Percentiles rank a stretch among this genome's conserved stretches.
Evolutionary conservation across 2,888 invertebrate genomes (phyloP).

Genomic region (Scrobipalpa costella): DNA sequence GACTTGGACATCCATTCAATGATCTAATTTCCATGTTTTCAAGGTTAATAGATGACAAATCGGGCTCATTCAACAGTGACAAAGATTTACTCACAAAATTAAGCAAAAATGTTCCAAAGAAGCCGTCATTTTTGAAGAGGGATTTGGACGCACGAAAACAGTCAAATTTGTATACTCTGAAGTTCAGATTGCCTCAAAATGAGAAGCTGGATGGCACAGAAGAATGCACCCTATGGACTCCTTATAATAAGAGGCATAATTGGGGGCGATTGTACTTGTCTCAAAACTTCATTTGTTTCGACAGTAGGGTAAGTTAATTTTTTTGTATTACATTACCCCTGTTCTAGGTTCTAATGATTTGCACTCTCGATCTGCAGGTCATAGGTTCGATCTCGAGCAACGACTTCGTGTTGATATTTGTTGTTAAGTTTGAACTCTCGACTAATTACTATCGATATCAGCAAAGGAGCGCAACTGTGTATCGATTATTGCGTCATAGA

Average conservation of each 20-base stretch:
- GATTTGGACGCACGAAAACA: slow-evolving; percentile 97
- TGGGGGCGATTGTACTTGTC: slow-evolving; percentile 95
- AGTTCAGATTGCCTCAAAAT: slow-evolving; percentile 90
- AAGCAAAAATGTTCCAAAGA: slow-evolving; percentile 93
- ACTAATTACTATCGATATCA: not conserved
- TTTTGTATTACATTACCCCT: not conserved
- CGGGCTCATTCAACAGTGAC: slow-evolving; percentile 92
- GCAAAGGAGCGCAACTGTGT: not conserved
- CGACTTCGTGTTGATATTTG: not conserved
- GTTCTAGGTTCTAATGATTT: too few species aligned
- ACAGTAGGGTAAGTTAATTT: slow-evolving; percentile 91
- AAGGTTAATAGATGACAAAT: slow-evolving; percentile 95
- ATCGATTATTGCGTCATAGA: not conserved
- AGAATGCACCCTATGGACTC: slow-evolving; percentile 96
- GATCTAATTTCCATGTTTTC: slow-evolving; percentile 3
- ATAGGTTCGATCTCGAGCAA: too few species aligned
- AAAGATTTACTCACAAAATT: slow-evolving; percentile 91
- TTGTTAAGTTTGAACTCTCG: not conserved
- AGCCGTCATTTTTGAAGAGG: slow-evolving; percentile 94
- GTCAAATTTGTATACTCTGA: slow-evolving; percentile 93
- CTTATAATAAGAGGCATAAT: slow-evolving; percentile 94
- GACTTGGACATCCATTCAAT: not conserved
- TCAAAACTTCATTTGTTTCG: slow-evolving; percentile 97
- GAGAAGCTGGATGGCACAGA: slow-evolving; percentile 98
- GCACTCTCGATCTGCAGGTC: too few species aligned